These are phyloP conservation scores for Noctilio leporinus DNA, from an alignment of 2,113 vertebrate genomes.

Conservation along the genomic window DNA sequence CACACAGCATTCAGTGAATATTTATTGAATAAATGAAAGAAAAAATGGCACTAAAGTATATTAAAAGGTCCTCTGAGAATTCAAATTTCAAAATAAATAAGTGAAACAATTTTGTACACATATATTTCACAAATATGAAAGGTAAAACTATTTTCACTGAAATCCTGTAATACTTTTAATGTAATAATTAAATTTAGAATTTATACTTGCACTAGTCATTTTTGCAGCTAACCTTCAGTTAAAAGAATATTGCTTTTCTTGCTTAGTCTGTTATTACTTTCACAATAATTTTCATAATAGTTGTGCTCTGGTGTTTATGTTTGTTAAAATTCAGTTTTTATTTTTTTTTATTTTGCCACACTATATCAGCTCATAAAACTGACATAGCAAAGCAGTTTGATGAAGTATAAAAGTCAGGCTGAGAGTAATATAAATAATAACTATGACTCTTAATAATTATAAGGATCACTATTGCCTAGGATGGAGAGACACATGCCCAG, in stretches of 20 bases:
- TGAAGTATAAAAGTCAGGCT: not conserved
- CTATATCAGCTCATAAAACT: not conserved
- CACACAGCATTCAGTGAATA: not conserved
- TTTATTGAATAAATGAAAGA: not conserved
- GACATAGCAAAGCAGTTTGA: not conserved
- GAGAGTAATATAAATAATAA: not conserved
- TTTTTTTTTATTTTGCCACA: not conserved
- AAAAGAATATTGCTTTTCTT: not conserved
- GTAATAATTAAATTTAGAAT: not conserved
- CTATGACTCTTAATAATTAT: not conserved
- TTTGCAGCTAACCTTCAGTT: not conserved
- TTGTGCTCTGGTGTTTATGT: not conserved
- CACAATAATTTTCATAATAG: not conserved
- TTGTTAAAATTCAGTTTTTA: slow-evolving; percentile 11
- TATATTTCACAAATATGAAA: not conserved
- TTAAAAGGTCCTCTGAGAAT: not conserved
- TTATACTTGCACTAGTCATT: not conserved
- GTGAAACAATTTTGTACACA: not conserved
- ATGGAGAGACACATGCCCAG: not conserved
- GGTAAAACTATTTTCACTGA: not conserved
- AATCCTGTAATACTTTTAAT: not conserved
- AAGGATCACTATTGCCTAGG: not conserved
- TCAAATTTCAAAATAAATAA: not conserved
- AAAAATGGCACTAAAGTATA: not conserved
- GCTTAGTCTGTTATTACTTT: not conserved